Evolutionary conservation across 2,797 vertebrate genomes (phyloP), one percentile per base, ranked within the genome.

Genomic region (Enteromius fasciolatus): DNA sequence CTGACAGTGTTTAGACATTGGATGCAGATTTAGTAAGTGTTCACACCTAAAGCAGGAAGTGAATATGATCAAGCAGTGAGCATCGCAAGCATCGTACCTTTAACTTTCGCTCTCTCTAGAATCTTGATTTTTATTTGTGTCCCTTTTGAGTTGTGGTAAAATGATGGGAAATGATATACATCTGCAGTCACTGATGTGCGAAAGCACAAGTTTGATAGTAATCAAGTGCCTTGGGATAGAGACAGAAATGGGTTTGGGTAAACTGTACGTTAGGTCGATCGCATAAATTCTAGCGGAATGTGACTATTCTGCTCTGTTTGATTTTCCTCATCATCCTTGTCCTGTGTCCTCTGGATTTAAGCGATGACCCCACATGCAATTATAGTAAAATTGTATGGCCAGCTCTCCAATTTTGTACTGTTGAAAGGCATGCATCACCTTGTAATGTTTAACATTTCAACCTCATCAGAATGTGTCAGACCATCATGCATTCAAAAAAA

Each of bases 151-250:
- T 92, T 87, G 86, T 76, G 87, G 89, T 87, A 86, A 92, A 90
- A 93, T 93, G 86, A 92, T 85, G 81, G 90, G 86, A 91, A 89
- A 89, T 72, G 87, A 94, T 92, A 91, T 85, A 87, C 87, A 93
- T 93, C 91, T 83, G 67, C 90, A 89, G 91, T 90, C 81, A 84
- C 80, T 87, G 90, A 92, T 90, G 90, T 90, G 87, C 91, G 92
- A 92, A 77, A 78, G 87, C 91, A 92, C 88, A 82, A 81, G 69
- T 83, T 83, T 87, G 93, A 94, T 92, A 91, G 83, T 80, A 87
- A 94, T 94, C 91, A 92, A 80, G 88, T 92, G 91, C 91, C 90
- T 90, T 91, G 89, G 90, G 88, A 91, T 84, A 90, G 89, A 89
- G 89, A 86, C 28, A 80, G 90, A 92, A 93, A 91, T 90, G 84